Base-by-base conservation (phyloP, 2,888 invertebrate genomes). In the Clunio marinus region DNA sequence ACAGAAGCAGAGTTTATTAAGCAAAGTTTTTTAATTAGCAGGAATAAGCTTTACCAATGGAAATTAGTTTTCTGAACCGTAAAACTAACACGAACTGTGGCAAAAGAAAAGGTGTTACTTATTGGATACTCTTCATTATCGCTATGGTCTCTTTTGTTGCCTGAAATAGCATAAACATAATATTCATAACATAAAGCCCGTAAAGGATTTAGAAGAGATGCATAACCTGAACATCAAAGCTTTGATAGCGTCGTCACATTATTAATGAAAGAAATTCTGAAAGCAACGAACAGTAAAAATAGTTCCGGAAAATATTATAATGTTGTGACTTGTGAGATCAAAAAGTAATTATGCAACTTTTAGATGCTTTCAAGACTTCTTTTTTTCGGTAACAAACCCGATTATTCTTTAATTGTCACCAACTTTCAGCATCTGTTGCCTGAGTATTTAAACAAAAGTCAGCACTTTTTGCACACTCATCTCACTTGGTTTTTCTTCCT, bases 391-490 rank as follows among this genome's bases (percentile, higher is more conserved):
- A 5, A n/a, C 15, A 20, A 15, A 24, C 27, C 45, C 63, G 46
- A 63, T 63, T 63, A 63, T 63, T 63, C 63, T 63, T 63, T 63
- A 63, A 63, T 63, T 27, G 63, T 63, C 63, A 63, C 63, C 22
- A 60, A 60, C 60, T 60, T 60, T 60, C 51, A 37, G 37, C 60
- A 60, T 60, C 60, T 60, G 60, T 60, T 60, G 57, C 27, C 57
- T 25, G 20, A 51, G 51, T 51, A 51, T 17, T 10, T 20, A 22
- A 27, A 57, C 24, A 51, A 15, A 10, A 15, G 5, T 17, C 4
- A 51, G 10, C 24, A 20, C 51, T 51, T 51, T 41, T 41, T 41
- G 15, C 41, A n/a, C 15, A 3, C n/a, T 41, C 15, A 41, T 41
- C 15, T n/a, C n/a, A n/a, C n/a, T 13, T 41, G 41, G 2, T 3